Evolutionary conservation across 2,113 vertebrate genomes (phyloP), one percentile per base, ranked within the genome.

Genomic region (Laterallus jamaicensis): DNA sequence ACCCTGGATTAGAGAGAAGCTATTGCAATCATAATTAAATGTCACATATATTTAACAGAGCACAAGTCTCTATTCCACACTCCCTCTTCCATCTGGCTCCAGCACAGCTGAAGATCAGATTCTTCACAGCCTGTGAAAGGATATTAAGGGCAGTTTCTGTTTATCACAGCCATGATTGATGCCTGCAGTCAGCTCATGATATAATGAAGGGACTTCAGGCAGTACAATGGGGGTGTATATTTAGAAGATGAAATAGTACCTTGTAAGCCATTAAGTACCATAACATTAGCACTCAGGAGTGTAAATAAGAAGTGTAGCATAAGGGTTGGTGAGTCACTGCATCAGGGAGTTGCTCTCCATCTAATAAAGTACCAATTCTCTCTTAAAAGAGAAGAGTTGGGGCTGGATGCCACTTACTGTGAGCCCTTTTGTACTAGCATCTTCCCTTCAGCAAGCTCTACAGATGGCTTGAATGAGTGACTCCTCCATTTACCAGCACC

Each of bases 11-110:
- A 82, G 90, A 71, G 66, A 59, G 87, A 60, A 82, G 82, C 88
- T 91, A 58, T 88, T 10, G 75, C 78, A 79, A 54, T 5, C 93
- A 7, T 93, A 92, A 95, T 95, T 82, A 97, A 96, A 94, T 89
- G 91, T 94, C 91, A 86, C 81, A 84, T 82, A 44, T 63, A 52
- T 86, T 92, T 92, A 91, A 95, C 73, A 25, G 91, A 71, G 62
- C 6, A 4, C 40, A 66, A 55, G 62, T 92, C 93, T 89, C 87
- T 44, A n/a, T 88, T 86, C 89, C 91, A 52, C 58, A 10, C 56
- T 81, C 68, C 69, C 77, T 89, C 81, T 82, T 74, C 94, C 91
- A 92, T 89, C 93, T 93, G 93, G 89, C 94, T 91, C 69, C 69
- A 32, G 74, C 74, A 17, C 77, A 93, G 89, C 89, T 73, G 86